Base-by-base conservation (phyloP, 2,888 invertebrate species). In the Druceiella hillmani region DNA sequence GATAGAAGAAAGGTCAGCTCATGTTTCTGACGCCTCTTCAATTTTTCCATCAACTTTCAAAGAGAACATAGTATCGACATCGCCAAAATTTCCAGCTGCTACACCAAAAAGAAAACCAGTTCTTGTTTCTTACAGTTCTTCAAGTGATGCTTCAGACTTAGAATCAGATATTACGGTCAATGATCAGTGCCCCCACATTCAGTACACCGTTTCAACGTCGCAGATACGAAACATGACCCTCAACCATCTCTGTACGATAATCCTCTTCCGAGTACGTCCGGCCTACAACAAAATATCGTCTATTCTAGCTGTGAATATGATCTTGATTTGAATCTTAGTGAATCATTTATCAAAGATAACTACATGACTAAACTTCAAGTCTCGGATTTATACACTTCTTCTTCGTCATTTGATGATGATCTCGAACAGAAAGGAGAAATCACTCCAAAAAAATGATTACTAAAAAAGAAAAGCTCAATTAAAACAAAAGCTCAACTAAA, bases 231-330 rank as follows among this genome's bases (percentile, higher is more conserved):
- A 41, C 43, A 43, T 44, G 45, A 49, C 45, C 33, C 45, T 46
- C 45, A 29, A 41, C 46, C 40, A 45, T 46, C 48, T 48, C 42
- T 46, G 29, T 46, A 48, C 45, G 49, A 47, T 49, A 14, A 47
- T 48, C 44, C 44, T 38, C 22, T 47, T 47, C 45, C 35, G 36
- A 49, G 49, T 45, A 45, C 46, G 35, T 49, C 46, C 36, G 46
- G 44, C 20, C 38, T 38, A 40, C 38, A 46, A 46, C 16, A 43
- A 39, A 46, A 44, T 47, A 45, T 41, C 28, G 43, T 36, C 16
- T 43, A 14, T 46, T 44, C 38, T 40, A 43, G 46, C 45, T 30
- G 44, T 43, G 45, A 46, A 44, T 46, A 42, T 45, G 43, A 47
- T 43, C 42, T 45, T 43, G 44, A 49, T 40, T 43, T 45, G 40